These are phyloP conservation scores for Erebia aethiops DNA, from an alignment of 2,888 invertebrate genomes.

Conservation along the genomic window DNA sequence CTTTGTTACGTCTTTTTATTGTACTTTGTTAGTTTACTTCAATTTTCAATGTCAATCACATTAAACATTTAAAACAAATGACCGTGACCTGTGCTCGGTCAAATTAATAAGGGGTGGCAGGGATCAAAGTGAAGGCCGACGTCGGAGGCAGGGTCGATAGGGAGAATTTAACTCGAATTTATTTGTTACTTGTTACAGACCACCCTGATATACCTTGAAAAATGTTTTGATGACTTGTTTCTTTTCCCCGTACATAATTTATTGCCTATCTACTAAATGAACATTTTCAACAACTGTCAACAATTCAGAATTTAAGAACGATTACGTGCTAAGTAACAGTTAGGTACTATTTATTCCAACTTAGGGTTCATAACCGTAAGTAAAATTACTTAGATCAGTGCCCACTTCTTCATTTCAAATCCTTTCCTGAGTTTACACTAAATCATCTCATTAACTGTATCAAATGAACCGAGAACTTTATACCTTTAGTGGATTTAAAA, in stretches of 20 bases:
- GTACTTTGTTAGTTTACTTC: conserved; percentile 23
- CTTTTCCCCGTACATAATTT: neutral
- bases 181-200: conserved; percentile 30
- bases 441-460: too few species aligned
- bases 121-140: conserved; percentile 58
- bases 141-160: conserved; percentile 41
- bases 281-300: too few species aligned
- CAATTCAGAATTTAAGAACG: too few species aligned
- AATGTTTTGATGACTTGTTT: neutral
- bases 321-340: too few species aligned
- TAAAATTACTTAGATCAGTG: too few species aligned
- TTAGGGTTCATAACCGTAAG: too few species aligned
- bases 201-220: conserved; percentile 13
- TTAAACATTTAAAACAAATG: conserved; percentile 59
- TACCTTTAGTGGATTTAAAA: too few species aligned
- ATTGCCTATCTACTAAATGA: neutral
- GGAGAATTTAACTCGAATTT: conserved; percentile 39
- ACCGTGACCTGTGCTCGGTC: conserved; percentile 77
- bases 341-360: too few species aligned
- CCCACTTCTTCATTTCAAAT: too few species aligned
- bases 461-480: too few species aligned
- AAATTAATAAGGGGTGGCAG: conserved; percentile 51
- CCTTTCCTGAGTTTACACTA: too few species aligned
- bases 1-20: neutral
- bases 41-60: conserved; percentile 34